Conservation (phyloP, 2,113 vertebrate species). For the Butastur rufipennis region DNA sequence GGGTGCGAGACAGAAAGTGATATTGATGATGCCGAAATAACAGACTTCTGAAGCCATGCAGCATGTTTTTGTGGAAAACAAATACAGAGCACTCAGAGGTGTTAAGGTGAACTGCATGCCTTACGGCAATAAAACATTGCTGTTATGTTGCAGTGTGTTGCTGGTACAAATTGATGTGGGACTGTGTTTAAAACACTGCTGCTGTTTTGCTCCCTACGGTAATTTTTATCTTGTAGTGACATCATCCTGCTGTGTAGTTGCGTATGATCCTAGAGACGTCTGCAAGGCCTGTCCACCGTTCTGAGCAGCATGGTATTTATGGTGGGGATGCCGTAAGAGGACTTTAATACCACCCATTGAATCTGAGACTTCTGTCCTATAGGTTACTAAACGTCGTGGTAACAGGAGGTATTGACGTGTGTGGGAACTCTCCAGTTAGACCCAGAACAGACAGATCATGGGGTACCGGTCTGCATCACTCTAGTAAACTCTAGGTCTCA, state of each 20-base stretch:
- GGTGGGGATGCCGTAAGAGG: not conserved
- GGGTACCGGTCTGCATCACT: not conserved
- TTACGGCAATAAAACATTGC: not conserved
- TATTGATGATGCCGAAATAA: not conserved
- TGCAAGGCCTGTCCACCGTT: not conserved
- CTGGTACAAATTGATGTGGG: not conserved
- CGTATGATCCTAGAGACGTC: rapidly evolving
- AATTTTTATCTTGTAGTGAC: not conserved
- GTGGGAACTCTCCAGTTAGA: not conserved
- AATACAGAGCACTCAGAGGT: not conserved
- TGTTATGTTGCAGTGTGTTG: not conserved
- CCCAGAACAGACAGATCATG: not conserved
- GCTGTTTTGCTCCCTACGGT: not conserved
- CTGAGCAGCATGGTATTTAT: not conserved
- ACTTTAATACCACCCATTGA: not conserved
- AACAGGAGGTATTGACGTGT: not conserved
- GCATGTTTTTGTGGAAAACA: not conserved
- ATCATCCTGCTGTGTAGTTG: not conserved
- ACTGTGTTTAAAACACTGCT: not conserved
- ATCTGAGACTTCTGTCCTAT: not conserved
- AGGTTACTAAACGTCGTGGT: not conserved
- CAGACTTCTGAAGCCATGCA: not conserved
- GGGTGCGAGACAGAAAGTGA: not conserved
- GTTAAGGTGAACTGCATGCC: not conserved
- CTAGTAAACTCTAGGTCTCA: not conserved